phyloP scores from a whole-genome alignment of 2,888 invertebrate species.

The Dynastes maya region DNA sequence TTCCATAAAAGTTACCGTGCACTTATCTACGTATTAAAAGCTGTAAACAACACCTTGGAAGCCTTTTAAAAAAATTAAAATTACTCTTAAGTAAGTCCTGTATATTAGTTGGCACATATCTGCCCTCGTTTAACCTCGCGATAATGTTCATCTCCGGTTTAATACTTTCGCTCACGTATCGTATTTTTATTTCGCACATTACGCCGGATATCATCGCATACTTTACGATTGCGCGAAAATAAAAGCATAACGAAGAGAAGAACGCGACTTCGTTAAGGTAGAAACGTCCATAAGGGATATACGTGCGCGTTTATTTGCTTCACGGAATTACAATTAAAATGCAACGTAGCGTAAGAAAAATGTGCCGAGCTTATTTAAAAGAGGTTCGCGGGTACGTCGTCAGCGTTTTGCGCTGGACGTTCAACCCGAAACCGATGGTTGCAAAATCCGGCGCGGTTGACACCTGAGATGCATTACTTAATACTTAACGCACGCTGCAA shows the following conservation, averaged over 20 bases:
- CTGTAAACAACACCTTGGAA: conserved; percentile 14
- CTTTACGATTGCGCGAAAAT: conserved; percentile 32
- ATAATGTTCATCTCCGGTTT: conserved; percentile 2
- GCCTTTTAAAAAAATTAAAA: neutral
- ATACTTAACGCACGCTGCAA: conserved; percentile 14
- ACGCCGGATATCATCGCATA: conserved; percentile 25
- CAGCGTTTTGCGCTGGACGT: conserved; percentile 39
- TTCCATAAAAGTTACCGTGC: too few relatives aligned
- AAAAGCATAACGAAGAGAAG: conserved; percentile 2
- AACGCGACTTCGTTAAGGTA: conserved; percentile 5
- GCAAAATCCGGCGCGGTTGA: conserved; percentile 39
- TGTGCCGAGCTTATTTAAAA: conserved; percentile 30
- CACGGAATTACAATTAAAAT: conserved; percentile 18
- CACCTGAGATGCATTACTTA: conserved; percentile 46
- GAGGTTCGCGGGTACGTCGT: neutral
- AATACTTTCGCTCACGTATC: neutral
- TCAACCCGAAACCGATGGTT: conserved; percentile 36
- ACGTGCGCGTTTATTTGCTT: conserved; percentile 2
- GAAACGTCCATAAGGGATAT: too few relatives aligned
- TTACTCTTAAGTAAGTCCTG: neutral
- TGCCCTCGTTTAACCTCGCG: conserved; percentile 21
- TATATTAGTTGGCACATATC: neutral
- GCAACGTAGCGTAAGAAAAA: conserved; percentile 30
- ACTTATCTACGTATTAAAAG: too few relatives aligned
- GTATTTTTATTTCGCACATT: conserved; percentile 17